Base-by-base conservation (phyloP, 1,140 invertebrate species). In the Caenorhabditis briggsae region DNA sequence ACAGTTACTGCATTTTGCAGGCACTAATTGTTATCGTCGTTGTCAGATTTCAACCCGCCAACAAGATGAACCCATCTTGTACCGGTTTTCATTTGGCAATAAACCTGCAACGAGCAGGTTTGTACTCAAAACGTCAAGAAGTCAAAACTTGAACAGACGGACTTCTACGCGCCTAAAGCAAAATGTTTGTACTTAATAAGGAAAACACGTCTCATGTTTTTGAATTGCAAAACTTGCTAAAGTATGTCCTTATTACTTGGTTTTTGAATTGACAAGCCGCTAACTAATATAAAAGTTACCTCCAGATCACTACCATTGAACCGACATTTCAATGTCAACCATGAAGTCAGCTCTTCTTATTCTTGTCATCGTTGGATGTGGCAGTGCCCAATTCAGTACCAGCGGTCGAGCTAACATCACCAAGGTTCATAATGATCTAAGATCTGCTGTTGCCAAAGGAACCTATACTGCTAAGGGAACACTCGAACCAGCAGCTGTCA, bases 361-460 rank as follows among this genome's bases (percentile, higher is more conserved):
- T 20, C 33, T 70, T 18, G 64, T 41, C 9, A 70, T 70, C 64
- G 5, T 70, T 18, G 64, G 33, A 70, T 46, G 64, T 16, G 64
- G 12, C 12, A 25, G 12, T 18, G 64, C 64, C 18, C 64, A 70
- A 46, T 70, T 70, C 64, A 70, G 64, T 46, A 14, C 64, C 7
- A 70, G 41, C 18, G 64, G 33, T 0, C 64, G 43, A n/a, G 23
- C 64, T 70, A 41, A 33, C 11, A 70, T 70, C 18, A 41, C 43
- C 64, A 70, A 70, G 41, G 64, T 41, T 70, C 64, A 70, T 16
- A 70, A 70, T 70, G 64, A 70, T 16, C 41, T 70, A 33, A 70
- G 64, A 70, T 70, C 64, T 70, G 33, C 64, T 5, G 46, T 70
- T 70, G 64, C 64, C 16, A 43, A 43, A 43, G 64, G 64, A 46